These are phyloP conservation scores for Platycheirus albimanus DNA, from an alignment of 2,888 invertebrate genomes.

Conservation along the genomic window DNA sequence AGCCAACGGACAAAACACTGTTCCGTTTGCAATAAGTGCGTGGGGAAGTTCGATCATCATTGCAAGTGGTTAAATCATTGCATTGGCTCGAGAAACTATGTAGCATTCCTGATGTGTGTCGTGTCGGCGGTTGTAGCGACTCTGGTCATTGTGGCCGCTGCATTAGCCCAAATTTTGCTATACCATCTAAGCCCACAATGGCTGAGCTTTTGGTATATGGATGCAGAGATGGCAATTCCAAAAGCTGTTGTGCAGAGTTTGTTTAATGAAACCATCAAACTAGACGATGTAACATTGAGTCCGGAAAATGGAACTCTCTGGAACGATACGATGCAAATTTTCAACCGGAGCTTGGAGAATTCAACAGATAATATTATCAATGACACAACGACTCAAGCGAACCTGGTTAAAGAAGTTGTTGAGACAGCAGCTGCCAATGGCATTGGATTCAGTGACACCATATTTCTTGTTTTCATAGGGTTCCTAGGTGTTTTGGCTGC, in stretches of 20 bases:
- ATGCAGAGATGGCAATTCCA: constrained; percentile 76
- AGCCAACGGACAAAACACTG: constrained; percentile 95
- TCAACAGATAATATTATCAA: constrained; percentile 50
- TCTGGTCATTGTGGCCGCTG: constrained; percentile 87
- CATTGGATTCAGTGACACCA: constrained; percentile 84
- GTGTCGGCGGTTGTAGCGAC: constrained; percentile 90
- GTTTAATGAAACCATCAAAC: constrained; percentile 53
- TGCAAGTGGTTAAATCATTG: constrained; percentile 99
- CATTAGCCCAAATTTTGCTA: constrained; percentile 87
- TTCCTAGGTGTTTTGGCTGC: constrained; percentile 88
- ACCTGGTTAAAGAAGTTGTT: constrained; percentile 46
- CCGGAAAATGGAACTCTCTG: constrained; percentile 52
- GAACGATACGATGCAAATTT: constrained; percentile 50
- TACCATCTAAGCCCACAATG: constrained; percentile 85
- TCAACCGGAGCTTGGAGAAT: constrained; percentile 52
- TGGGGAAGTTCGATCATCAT: constrained; percentile 97
- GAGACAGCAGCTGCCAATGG: constrained; percentile 76
- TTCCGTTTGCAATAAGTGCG: constrained; percentile 98
- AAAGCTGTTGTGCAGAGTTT: constrained; percentile 61
- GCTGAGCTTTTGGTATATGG: constrained; percentile 83
- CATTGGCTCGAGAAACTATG: constrained; percentile 95
- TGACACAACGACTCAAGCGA: constrained; percentile 36
- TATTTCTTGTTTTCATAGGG: constrained; percentile 85
- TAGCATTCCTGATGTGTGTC: constrained; percentile 91
- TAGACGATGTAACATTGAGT: constrained; percentile 41